These are phyloP conservation scores for Eucidaris tribuloides DNA, from an alignment of 35 echinoderm and acorn worm genomes.

Conservation along the genomic window DNA sequence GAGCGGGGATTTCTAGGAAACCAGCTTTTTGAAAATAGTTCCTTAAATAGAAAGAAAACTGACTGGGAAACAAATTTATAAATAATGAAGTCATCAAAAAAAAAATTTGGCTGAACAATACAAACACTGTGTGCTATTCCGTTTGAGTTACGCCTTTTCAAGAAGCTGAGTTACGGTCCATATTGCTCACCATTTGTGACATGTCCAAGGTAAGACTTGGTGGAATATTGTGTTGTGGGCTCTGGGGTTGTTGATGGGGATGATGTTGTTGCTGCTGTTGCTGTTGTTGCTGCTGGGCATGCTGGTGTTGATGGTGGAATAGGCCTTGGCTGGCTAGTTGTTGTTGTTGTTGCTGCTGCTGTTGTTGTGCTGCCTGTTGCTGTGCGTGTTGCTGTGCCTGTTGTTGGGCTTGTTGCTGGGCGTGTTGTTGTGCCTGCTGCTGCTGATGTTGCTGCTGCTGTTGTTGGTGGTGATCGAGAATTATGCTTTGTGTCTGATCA, in stretches of 20 bases:
- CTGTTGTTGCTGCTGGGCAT: conserved; percentile 58
- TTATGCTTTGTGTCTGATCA: conserved; percentile 25
- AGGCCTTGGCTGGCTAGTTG: conserved; percentile 27
- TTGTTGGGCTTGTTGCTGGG: conserved; percentile 1
- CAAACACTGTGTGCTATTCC: too few relatives aligned
- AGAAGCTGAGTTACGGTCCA: too few relatives aligned
- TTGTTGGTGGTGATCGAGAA: conserved; percentile 4
- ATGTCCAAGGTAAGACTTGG: conserved; percentile 67
- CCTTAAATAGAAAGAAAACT: too few relatives aligned
- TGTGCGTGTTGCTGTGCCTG: background rate
- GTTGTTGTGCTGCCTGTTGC: conserved; percentile 27
- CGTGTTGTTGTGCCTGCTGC: background rate
- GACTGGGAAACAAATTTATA: too few relatives aligned
- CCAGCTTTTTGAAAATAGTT: too few relatives aligned
- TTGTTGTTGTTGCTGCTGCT: conserved; percentile 53
- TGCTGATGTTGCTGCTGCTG: background rate
- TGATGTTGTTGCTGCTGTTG: conserved; percentile 42
- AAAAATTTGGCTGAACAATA: too few relatives aligned
- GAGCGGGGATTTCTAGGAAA: too few relatives aligned
- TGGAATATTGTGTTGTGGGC: conserved; percentile 39
- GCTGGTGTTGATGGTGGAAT: conserved; percentile 66
- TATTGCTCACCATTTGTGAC: conserved; percentile 44
- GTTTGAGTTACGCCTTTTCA: too few relatives aligned
- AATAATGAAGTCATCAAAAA: too few relatives aligned
- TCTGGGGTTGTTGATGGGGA: conserved; percentile 26